These are phyloP conservation scores for Agapostemon virescens DNA, from an alignment of 2,888 invertebrate genomes.

Conservation along the genomic window DNA sequence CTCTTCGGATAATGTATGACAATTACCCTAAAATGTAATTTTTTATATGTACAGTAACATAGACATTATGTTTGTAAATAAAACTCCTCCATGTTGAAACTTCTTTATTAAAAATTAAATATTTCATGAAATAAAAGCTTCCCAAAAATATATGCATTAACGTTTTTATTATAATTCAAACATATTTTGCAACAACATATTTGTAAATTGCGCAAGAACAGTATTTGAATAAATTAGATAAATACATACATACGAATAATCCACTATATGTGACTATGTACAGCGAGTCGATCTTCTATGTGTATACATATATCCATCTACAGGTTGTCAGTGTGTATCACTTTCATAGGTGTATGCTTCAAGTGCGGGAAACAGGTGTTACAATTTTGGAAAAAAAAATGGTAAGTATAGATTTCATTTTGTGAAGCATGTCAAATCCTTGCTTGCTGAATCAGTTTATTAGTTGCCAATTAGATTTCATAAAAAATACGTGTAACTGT, in stretches of 20 bases:
- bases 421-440: conserved; percentile 37
- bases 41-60: conserved; percentile 35
- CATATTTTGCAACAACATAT: conserved; percentile 8
- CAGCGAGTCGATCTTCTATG: neutral
- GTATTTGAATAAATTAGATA: neutral
- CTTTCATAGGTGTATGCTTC: conserved; percentile 17
- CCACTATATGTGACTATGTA: neutral
- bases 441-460: conserved; percentile 36
- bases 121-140: neutral
- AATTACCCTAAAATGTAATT: conserved; percentile 42
- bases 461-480: conserved; percentile 27
- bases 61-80: conserved; percentile 41
- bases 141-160: neutral
- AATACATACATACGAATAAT: conserved; percentile 9
- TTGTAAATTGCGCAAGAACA: neutral
- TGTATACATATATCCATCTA: neutral
- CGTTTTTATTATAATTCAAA: neutral
- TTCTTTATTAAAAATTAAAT: neutral
- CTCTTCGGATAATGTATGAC: conserved; percentile 58
- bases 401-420: conserved; percentile 50
- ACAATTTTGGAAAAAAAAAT: conserved; percentile 47
- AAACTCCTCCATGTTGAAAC: conserved; percentile 5
- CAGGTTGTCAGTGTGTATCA: conserved; percentile 8
- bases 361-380: conserved; percentile 36
- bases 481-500: conserved; percentile 22